These are phyloP conservation scores for Chaenogobius annularis DNA, from an alignment of 2,113 vertebrate genomes.

Conservation along the genomic window DNA sequence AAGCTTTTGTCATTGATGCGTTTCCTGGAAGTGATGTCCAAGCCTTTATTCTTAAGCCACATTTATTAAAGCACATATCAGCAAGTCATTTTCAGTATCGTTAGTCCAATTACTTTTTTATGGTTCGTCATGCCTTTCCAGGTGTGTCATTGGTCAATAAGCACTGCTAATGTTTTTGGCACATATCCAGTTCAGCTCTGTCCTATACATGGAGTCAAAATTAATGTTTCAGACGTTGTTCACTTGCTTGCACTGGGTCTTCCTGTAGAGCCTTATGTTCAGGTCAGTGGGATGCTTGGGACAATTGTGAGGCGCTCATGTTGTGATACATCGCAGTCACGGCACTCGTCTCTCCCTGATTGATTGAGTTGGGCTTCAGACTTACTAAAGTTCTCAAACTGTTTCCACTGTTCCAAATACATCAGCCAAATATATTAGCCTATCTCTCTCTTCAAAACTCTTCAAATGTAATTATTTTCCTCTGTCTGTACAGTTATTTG, in stretches of 20 bases:
- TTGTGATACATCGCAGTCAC: too few species aligned
- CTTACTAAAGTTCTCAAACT: not conserved
- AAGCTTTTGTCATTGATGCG: constrained; percentile 16
- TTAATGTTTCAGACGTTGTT: not conserved
- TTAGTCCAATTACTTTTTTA: too few species aligned
- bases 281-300: not conserved
- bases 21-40: constrained; percentile 5
- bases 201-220: not conserved
- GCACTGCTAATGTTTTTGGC: not conserved
- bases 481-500: not conserved
- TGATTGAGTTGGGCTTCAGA: too few species aligned
- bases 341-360: not conserved
- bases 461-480: not conserved
- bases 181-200: not conserved
- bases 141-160: not conserved
- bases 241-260: not conserved
- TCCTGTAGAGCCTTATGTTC: not conserved
- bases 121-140: too few species aligned
- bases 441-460: not conserved
- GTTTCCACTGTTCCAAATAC: not conserved
- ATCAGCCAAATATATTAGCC: not conserved
- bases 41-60: not conserved
- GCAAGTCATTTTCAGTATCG: not conserved
- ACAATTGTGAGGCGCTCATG: not conserved
- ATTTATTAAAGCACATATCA: not conserved